Conservation (phyloP, 2,797 vertebrate genomes). For the Remorina albescens region DNA sequence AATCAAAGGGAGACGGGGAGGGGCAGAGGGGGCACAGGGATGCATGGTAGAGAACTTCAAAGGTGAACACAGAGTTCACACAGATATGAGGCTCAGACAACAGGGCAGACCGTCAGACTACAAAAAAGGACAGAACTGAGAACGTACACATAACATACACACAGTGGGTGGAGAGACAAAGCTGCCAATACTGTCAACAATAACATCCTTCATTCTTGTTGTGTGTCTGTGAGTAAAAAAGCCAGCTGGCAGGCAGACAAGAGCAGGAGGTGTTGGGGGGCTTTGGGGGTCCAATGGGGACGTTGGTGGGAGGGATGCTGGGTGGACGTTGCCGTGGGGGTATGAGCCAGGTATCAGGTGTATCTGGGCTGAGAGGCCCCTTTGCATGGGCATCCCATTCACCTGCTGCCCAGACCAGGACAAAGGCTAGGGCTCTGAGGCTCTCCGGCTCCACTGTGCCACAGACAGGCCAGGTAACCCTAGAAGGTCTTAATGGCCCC, state of each 20-base stretch:
- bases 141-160: conserved; percentile 62
- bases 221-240: conserved; percentile 45
- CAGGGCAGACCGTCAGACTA: conserved; percentile 59
- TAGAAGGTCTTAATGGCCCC: conserved; percentile 77
- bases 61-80: conserved; percentile 75
- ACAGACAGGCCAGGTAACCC: conserved; percentile 72
- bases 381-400: conserved; percentile 74
- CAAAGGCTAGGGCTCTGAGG: conserved; percentile 69
- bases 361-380: conserved; percentile 74
- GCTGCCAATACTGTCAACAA: conserved; percentile 63
- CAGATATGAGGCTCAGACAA: conserved; percentile 70
- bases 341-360: conserved; percentile 75
- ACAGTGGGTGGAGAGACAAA: conserved; percentile 5
- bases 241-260: conserved; percentile 67
- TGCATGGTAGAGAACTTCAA: conserved; percentile 71
- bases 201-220: conserved; percentile 70
- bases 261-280: conserved; percentile 44
- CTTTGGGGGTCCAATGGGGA: conserved; percentile 57
- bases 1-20: conserved; percentile 68
- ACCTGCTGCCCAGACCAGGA: conserved; percentile 65
- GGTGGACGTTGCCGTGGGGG: conserved; percentile 52
- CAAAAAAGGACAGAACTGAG: conserved; percentile 47
- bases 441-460: conserved; percentile 59
- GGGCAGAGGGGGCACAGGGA: conserved; percentile 40
- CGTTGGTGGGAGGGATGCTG: conserved; percentile 34